A percentile compares a stretch with the other conserved stretches of the same genome.
Evolutionary conservation across 2,888 invertebrate species (phyloP).

Genomic region (Dioctria rufipes): DNA sequence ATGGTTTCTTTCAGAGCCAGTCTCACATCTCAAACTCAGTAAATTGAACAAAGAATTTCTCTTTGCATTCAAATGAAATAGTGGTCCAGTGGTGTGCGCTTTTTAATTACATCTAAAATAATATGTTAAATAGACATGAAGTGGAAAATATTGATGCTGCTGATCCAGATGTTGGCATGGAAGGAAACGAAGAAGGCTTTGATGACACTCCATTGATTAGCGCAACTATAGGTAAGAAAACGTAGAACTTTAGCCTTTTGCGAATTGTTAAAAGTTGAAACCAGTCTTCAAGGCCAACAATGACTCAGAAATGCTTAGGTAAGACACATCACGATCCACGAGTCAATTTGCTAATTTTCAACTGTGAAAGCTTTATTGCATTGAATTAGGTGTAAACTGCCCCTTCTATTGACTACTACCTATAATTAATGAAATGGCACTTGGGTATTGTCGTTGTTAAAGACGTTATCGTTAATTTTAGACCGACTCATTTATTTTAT

Average conservation of each 20-base stretch:
- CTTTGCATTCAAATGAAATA: not conserved
- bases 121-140: constrained; percentile 9
- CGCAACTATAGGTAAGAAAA: constrained; percentile 21
- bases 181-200: constrained; percentile 18
- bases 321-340: too few species aligned
- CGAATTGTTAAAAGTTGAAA: not conserved
- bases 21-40: too few species aligned
- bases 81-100: not conserved
- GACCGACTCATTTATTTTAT: too few species aligned
- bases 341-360: too few species aligned
- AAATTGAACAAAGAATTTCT: too few species aligned
- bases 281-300: constrained; percentile 24
- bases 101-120: not conserved
- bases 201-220: constrained; percentile 43
- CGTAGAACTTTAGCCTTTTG: not conserved
- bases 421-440: too few species aligned
- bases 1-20: too few species aligned
- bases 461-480: too few species aligned
- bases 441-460: too few species aligned
- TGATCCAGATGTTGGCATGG: constrained; percentile 2
- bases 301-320: constrained; percentile 10
- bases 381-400: too few species aligned
- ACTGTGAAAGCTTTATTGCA: too few species aligned
- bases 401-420: too few species aligned
- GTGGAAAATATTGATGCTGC: constrained; percentile 35